Base-by-base conservation (phyloP, 2,797 vertebrate genomes). In the Gila robusta region DNA sequence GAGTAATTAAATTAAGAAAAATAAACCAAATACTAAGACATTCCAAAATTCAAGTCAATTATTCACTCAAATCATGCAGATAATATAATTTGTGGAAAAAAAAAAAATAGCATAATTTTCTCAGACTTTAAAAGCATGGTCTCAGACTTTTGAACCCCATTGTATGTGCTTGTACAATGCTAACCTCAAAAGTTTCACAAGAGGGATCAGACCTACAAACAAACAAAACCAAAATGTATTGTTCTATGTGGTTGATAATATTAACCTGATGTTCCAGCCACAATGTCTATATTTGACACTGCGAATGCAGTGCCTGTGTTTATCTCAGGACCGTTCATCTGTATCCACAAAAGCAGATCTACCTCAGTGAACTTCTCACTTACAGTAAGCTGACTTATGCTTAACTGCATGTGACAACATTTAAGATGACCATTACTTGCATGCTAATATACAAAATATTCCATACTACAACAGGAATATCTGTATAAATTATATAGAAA, bases 301-400 rank as follows among this genome's bases (percentile, higher is more conserved):
- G 41, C n/a, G 11, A 44, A 64, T 44, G 26, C n/a, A 47, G 39
- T 16, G 1, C 2, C 26, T 12, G 2, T 16, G n/a, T 74, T 64
- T 64, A 67, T 66, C 59, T 52, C 39, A 23, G 19, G 21, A 74
- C 28, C 6, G 7, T 66, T 83, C 41, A 83, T 49, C 56, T 66
- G 82, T 67, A 23, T 54, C 14, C 32, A 82, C n/a, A 76, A 83
- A 64, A 52, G 17, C 59, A 76, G 44, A 67, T 77, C 23, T n/a
- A 66, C 71, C 14, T 17, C 26, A 83, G 28, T 83, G 39, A 64
- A 35, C 21, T 16, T 64, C 28, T 47, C 26, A 83, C 6, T 14
- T 37, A n/a, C 19, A 77, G 49, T 16, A 77, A 56, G 52, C 52
- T 39, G 10, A 14, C 17, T 19, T 67, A 47, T 80, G 17, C n/a